Conservation (phyloP, 2,113 vertebrate species). For the Verasper variegatus region DNA sequence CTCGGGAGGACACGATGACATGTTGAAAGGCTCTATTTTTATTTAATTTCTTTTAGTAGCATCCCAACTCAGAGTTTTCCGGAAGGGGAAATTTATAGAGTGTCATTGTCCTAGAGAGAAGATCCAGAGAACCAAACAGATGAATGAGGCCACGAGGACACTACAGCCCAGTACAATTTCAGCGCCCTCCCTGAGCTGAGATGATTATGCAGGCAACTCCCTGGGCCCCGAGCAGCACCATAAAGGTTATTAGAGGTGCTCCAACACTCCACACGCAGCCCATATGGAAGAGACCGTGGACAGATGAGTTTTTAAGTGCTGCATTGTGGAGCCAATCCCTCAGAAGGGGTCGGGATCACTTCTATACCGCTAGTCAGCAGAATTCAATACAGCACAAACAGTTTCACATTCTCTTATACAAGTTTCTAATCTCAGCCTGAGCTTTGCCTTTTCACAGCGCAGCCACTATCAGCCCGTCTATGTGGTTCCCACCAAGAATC, state of each 20-base stretch:
- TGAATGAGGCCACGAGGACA: constrained; percentile 43
- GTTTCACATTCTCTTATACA: constrained; percentile 32
- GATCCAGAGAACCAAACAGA: constrained; percentile 25
- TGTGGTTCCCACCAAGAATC: constrained; percentile 31
- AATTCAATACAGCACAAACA: constrained; percentile 40
- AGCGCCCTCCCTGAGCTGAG: constrained; percentile 27
- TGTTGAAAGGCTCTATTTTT: constrained; percentile 12
- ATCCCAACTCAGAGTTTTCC: constrained; percentile 4
- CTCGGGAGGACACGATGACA: constrained; percentile 18
- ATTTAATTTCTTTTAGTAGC: not conserved
- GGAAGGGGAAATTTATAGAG: constrained; percentile 9
- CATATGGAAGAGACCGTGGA: constrained; percentile 40
- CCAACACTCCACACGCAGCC: constrained; percentile 37
- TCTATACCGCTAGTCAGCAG: constrained; percentile 16
- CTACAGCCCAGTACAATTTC: constrained; percentile 45
- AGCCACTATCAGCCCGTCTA: constrained; percentile 14
- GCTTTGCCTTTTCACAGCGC: constrained; percentile 18
- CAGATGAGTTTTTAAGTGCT: constrained; percentile 56
- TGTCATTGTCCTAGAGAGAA: constrained; percentile 15
- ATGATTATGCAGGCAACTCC: constrained; percentile 59
- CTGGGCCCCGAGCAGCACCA: constrained; percentile 32
- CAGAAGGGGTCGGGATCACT: constrained; percentile 22
- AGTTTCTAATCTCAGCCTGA: constrained; percentile 45
- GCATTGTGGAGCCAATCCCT: constrained; percentile 29
- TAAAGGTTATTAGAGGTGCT: constrained; percentile 61